Percentiles rank a stretch among this genome's conserved stretches.
Evolutionary conservation across 2,888 invertebrate species (phyloP).

Genomic region (Ommatoiulus sabulosus): DNA sequence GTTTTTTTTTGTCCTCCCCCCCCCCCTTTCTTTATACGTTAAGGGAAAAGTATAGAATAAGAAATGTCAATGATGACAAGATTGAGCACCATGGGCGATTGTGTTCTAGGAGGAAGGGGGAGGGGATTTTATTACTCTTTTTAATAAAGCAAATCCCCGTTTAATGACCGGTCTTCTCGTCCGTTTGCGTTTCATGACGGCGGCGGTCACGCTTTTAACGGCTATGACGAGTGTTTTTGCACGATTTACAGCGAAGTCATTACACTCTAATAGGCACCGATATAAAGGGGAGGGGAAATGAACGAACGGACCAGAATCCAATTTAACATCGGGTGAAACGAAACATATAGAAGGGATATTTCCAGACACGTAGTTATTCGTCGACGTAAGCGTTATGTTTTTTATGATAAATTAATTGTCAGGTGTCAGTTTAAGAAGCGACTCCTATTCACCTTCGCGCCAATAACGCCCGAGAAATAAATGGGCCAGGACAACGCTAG

Average conservation of each 20-base stretch:
- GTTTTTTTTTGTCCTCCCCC: no score
- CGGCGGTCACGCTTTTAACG: not conserved
- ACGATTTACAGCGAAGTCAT: slow-evolving; percentile 1
- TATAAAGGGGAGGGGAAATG: no score
- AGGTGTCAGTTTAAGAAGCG: not conserved
- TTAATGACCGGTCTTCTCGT: not conserved
- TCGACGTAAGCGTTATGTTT: not conserved
- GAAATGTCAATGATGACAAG: not conserved
- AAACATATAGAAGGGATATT: not conserved
- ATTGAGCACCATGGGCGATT: not conserved
- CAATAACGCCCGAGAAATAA: no score
- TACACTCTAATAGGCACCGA: not conserved
- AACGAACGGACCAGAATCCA: not conserved
- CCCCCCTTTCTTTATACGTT: no score
- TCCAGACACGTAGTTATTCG: not conserved
- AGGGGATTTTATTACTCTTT: slow-evolving; percentile 15
- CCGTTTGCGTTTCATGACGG: not conserved
- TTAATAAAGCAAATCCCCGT: slow-evolving; percentile 12
- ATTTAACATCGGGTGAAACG: not conserved
- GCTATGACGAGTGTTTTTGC: not conserved
- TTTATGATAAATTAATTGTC: slow-evolving; percentile 27
- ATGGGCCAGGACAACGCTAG: no score
- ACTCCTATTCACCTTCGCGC: not conserved
- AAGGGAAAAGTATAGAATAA: no score
- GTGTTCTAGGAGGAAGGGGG: not conserved